These are phyloP conservation scores for Setophaga coronata DNA, from an alignment of 2,113 vertebrate species.

Conservation along the genomic window DNA sequence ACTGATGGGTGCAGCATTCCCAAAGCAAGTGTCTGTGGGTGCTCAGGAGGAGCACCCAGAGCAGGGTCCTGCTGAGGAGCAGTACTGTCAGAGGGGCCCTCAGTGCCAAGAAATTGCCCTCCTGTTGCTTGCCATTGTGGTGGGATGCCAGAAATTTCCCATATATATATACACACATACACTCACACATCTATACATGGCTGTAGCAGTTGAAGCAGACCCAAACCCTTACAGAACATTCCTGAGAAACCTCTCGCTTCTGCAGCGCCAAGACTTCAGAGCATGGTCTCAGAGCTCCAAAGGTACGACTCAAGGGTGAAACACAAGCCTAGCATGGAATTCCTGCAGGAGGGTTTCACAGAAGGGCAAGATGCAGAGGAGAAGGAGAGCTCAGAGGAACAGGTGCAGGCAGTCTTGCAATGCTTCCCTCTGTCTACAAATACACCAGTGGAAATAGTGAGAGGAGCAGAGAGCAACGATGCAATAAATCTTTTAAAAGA, in stretches of 20 bases:
- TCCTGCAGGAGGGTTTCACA: constrained; percentile 29
- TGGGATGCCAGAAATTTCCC: neutral
- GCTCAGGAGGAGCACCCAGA: neutral
- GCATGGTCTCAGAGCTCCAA: constrained; percentile 3
- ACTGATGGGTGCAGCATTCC: rapidly evolving
- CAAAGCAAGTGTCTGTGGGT: neutral
- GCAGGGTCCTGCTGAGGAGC: neutral
- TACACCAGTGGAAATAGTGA: constrained; percentile 59
- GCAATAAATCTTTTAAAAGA: constrained; percentile 67
- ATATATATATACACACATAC: neutral
- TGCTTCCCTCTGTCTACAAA: constrained; percentile 21
- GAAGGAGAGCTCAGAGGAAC: constrained; percentile 42
- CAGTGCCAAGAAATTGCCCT: neutral
- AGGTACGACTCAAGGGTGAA: constrained; percentile 44
- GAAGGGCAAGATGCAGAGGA: constrained; percentile 47
- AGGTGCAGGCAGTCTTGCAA: constrained; percentile 49
- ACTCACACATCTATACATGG: neutral
- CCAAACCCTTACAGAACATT: constrained; percentile 15
- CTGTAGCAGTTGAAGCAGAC: neutral
- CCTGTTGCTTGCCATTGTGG: neutral
- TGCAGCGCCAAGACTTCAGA: constrained; percentile 24
- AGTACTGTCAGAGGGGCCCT: neutral
- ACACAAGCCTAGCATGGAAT: constrained; percentile 46
- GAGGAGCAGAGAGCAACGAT: constrained; percentile 43
- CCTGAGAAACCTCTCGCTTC: neutral